phyloP scores from a whole-genome alignment of 2,797 vertebrate genomes.

The Cryptoblepharus egeriae region DNA sequence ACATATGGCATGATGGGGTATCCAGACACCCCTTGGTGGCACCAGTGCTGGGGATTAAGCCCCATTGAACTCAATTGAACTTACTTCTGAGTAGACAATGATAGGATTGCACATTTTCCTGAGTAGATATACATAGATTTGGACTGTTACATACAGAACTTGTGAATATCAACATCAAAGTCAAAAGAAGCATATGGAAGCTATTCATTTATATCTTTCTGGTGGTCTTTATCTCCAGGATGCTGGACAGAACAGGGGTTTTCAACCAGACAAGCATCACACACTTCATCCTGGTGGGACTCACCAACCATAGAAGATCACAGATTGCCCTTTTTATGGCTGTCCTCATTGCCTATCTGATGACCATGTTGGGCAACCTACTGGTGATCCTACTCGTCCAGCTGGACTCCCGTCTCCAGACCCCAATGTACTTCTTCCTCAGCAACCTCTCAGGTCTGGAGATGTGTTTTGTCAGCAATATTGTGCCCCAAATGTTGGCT shows the following conservation, averaged over 20 bases:
- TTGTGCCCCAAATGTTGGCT: slow-evolving; percentile 35
- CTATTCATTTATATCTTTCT: background rate
- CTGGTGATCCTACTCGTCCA: background rate
- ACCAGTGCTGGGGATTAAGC: too few relatives aligned
- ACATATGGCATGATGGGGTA: too few relatives aligned
- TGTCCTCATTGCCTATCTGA: background rate
- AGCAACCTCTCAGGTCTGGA: background rate
- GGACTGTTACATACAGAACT: too few relatives aligned
- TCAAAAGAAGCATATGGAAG: too few relatives aligned
- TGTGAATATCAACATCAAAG: too few relatives aligned
- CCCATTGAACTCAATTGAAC: too few relatives aligned
- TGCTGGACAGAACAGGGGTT: too few relatives aligned
- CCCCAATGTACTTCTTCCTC: background rate
- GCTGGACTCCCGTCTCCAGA: background rate
- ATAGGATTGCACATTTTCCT: too few relatives aligned
- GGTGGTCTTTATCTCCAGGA: background rate
- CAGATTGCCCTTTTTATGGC: background rate
- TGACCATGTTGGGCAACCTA: background rate
- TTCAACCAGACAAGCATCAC: too few relatives aligned
- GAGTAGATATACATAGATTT: too few relatives aligned
- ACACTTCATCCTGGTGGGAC: background rate
- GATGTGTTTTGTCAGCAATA: background rate
- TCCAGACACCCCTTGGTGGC: too few relatives aligned
- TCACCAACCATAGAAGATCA: background rate
- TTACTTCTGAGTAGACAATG: too few relatives aligned